phyloP scores from a whole-genome alignment of 2,113 vertebrate genomes.

The Gorsachius goisagi region DNA sequence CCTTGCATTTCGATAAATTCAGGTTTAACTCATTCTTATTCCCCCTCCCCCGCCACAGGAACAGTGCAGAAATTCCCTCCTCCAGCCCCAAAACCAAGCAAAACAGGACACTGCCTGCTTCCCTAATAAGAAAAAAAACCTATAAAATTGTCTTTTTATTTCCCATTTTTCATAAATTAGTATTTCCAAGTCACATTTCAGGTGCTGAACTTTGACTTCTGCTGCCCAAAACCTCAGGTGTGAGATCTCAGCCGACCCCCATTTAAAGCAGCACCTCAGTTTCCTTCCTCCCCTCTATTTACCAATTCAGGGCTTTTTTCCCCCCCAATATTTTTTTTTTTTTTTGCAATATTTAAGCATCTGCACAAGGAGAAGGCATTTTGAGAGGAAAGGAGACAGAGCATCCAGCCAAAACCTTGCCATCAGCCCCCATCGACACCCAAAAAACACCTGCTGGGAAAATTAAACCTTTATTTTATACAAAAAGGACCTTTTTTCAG shows the following conservation, averaged over 20 bases:
- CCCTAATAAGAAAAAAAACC: too few relatives aligned
- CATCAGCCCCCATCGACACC: not conserved
- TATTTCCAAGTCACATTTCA: not conserved
- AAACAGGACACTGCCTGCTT: not conserved
- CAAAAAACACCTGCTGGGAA: not conserved
- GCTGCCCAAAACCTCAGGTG: not conserved
- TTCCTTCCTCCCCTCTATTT: not conserved
- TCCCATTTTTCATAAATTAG: not conserved
- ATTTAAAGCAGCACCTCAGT: not conserved
- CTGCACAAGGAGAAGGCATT: not conserved
- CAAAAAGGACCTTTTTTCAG: too few relatives aligned
- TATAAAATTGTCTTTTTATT: not conserved
- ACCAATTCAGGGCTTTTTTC: not conserved
- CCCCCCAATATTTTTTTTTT: too few relatives aligned
- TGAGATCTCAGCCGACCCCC: not conserved
- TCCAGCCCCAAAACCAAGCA: not conserved
- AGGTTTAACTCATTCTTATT: not conserved
- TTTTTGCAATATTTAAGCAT: not conserved
- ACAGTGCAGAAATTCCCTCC: not conserved
- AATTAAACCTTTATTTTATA: not conserved
- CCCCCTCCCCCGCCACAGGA: too few relatives aligned
- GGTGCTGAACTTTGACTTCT: not conserved
- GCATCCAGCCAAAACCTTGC: not conserved
- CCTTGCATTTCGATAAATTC: rapidly evolving
- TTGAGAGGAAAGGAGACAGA: too few relatives aligned